Percentiles rank a stretch among this genome's conserved stretches.
These are phyloP conservation scores for Harmothoe impar DNA, from an alignment of 2,888 invertebrate species.

Conservation along the genomic window DNA sequence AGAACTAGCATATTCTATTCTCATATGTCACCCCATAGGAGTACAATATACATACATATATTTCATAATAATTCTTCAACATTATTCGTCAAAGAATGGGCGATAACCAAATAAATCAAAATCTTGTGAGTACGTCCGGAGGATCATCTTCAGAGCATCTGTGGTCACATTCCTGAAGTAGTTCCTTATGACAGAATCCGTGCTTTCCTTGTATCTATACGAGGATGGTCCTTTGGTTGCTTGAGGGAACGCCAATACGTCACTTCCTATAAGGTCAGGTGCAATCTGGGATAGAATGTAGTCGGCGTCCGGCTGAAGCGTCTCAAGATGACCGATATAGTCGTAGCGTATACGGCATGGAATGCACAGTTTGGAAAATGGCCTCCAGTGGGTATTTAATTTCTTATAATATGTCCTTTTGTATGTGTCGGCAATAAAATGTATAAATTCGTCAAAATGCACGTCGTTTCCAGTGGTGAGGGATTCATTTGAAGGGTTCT, in stretches of 20 bases:
- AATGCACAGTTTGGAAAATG: background rate
- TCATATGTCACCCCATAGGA: no score
- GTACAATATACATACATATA: no score
- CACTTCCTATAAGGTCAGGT: constrained; percentile 1
- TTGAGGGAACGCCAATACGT: background rate
- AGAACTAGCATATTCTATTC: no score
- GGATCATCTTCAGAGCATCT: background rate
- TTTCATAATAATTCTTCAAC: no score
- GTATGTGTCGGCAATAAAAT: constrained; percentile 5
- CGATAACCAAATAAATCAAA: constrained; percentile 36
- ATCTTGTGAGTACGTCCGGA: background rate
- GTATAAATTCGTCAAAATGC: constrained; percentile 5
- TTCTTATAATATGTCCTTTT: background rate
- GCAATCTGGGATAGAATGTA: background rate
- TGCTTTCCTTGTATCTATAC: background rate
- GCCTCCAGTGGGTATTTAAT: background rate
- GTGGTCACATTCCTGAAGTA: background rate
- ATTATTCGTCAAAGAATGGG: background rate
- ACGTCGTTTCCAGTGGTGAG: background rate
- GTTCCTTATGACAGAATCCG: background rate
- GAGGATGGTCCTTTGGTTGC: constrained; percentile 20
- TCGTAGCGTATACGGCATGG: constrained; percentile 1
- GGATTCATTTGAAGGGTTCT: background rate
- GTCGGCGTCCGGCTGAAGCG: background rate
- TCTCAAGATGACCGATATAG: constrained; percentile 23